Base-by-base conservation (phyloP, 2,888 invertebrate species). In the Agrenia bidenticulata region DNA sequence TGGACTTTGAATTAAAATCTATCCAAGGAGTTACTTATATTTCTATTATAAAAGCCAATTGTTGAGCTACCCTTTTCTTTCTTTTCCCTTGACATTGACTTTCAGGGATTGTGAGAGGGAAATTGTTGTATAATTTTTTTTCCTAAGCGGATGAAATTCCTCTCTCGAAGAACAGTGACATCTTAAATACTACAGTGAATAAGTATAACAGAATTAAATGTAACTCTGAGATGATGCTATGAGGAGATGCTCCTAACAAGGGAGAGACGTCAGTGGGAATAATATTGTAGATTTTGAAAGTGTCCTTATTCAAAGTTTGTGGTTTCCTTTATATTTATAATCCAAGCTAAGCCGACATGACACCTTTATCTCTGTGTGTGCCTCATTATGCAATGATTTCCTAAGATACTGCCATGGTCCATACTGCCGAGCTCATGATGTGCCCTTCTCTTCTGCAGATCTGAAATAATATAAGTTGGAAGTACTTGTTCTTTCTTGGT, bases 341-440 rank as follows among this genome's bases (percentile, higher is more conserved):
- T 58, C 58, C 27, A 13, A 42, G n/a, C 26, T 41, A 58, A 58
- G 49, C 45, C 49, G 45, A 49, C 58, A 58, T 42, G 58, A 57
- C 56, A 57, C 56, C 41, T 57, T 57, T 57, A 57, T 57, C 24
- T 39, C 32, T 39, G 7, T n/a, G 17, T 5, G 17, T 57, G 37
- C 32, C 56, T 57, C 56, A 57, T 57, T 57, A 57, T 41, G 9
- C 45, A 45, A 45, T 45, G 45, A 15, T 45, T 45, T 45, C 15
- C 5, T 45, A 45, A 45, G 45, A 45, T 45, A 56, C 37, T 54
- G 17, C 27, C 54, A 24, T 27, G n/a, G 5, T 51, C 15, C 7
- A 4, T 26, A 23, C 23, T 21, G 53, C 21, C 4, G 19, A 11
- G 32, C 32, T 32, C 11, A 32, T 7, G 11, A 7, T 15, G 19